These are phyloP conservation scores for Leptestheria dahalacensis DNA, from an alignment of 1,140 invertebrate species.

Conservation along the genomic window DNA sequence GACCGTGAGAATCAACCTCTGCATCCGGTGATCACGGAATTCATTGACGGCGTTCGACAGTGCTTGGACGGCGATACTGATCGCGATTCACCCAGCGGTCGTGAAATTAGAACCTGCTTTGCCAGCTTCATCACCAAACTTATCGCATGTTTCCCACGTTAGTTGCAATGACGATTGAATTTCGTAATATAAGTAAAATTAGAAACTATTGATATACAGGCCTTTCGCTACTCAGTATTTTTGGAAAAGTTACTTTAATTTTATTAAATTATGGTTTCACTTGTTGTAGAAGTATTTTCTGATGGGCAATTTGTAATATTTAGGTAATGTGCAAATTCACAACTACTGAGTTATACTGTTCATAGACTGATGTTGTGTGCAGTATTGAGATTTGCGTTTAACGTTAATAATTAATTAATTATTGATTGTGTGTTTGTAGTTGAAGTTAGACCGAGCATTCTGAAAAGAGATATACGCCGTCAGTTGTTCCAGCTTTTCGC, in stretches of 20 bases:
- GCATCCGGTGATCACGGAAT: conserved; percentile 78
- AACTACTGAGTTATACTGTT: too few relatives aligned
- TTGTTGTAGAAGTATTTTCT: too few relatives aligned
- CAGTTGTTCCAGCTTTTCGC: conserved; percentile 85
- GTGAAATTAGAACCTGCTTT: conserved; percentile 82
- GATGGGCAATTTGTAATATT: too few relatives aligned
- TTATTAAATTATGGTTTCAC: too few relatives aligned
- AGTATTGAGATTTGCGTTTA: too few relatives aligned
- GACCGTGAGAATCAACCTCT: conserved; percentile 67
- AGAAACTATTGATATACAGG: too few relatives aligned
- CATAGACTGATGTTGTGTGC: too few relatives aligned
- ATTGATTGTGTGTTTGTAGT: conserved; percentile 39
- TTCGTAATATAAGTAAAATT: too few relatives aligned
- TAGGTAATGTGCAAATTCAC: too few relatives aligned
- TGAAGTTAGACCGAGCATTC: conserved; percentile 63
- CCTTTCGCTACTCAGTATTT: too few relatives aligned
- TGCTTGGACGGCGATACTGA: conserved; percentile 83
- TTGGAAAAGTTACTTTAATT: too few relatives aligned
- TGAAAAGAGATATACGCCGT: conserved; percentile 70
- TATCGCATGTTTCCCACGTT: conserved; percentile 77
- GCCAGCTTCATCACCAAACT: conserved; percentile 86
- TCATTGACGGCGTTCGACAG: conserved; percentile 81
- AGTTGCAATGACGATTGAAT: conserved; percentile 34
- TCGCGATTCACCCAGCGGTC: conserved; percentile 60
- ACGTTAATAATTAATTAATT: neutral